Base-by-base conservation (phyloP, 2,888 invertebrate species). In the Mallateleia sp. region DNA sequence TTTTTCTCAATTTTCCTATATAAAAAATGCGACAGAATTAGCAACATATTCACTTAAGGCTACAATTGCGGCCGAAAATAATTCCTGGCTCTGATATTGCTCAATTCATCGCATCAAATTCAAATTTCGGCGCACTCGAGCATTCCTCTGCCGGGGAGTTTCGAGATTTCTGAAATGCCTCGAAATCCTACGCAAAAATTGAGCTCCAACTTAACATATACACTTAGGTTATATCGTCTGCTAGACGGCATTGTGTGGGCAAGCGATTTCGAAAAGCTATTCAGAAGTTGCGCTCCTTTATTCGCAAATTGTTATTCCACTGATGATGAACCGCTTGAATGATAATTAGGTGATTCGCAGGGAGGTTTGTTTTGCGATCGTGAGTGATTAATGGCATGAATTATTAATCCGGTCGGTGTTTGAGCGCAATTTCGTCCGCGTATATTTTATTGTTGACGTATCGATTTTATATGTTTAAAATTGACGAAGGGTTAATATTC, bases 51-150 rank as follows among this genome's bases (percentile, higher is more conserved):
- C n/a, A 83, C 77, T 83, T 83, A 83, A 83, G 56, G 54, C 64
- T 24, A 64, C 71, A 83, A 77, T 64, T 54, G 77, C 25, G 56
- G 38, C 14, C 71, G 45, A 9, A 77, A 84, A 75, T 69, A 75
- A 75, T 82, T 62, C 45, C n/a, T n/a, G 28, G 15, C 56, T 47
- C 74, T 69, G 24, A 72, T 78, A 77, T 85, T 62, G 74, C 45
- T 71, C 69, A 67, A 81, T 81, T 86, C 72, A 9, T 67, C 54
- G 60, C 80, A 42, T 69, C 56, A 42, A 64, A 81, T 85, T 85
- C 75, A 77, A 86, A 86, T 81, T 77, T 79, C 54, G 28, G 47
- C 56, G 47, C 24, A 47, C 69, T 32, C 64, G 64, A 77, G 64
- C 25, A 45, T 42, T 20, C 18, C 9, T 24, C 24, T 54, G 38